A percentile compares a stretch with the other conserved stretches of the same genome.
phyloP scores from a whole-genome alignment of 2,113 vertebrate genomes.

The Stegostoma tigrinum region DNA sequence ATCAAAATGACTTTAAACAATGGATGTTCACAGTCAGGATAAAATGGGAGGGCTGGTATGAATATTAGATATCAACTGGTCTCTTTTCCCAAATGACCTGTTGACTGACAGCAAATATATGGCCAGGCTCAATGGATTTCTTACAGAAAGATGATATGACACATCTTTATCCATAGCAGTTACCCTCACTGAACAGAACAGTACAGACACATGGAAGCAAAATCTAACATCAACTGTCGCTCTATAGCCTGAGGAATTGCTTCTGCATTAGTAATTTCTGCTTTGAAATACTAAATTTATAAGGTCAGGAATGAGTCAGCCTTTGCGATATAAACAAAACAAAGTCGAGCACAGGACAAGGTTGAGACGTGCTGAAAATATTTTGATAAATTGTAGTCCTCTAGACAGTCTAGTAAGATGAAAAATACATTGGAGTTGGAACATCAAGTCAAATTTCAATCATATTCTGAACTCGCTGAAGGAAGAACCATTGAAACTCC shows the following conservation, averaged over 20 bases:
- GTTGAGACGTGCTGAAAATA: not conserved
- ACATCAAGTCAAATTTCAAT: not conserved
- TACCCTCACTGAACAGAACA: not conserved
- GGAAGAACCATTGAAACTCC: not conserved
- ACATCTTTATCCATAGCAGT: not conserved
- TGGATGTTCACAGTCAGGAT: not conserved
- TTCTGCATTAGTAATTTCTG: not conserved
- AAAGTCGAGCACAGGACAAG: not conserved
- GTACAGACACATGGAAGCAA: not conserved
- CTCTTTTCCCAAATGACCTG: not conserved
- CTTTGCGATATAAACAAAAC: not conserved
- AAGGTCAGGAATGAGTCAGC: slow-evolving; percentile 21
- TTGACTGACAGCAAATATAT: not conserved
- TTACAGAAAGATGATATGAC: slow-evolving; percentile 10
- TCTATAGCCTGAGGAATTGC: not conserved
- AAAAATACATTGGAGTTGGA: not conserved
- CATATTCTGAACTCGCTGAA: not conserved
- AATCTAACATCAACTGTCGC: not conserved
- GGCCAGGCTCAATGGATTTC: not conserved
- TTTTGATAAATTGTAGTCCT: not conserved
- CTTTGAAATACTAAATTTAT: not conserved
- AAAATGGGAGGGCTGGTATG: not conserved
- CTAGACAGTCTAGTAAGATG: not conserved
- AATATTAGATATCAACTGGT: slow-evolving; percentile 1
- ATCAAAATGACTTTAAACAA: not conserved